Evolutionary conservation across 2,888 invertebrate genomes (phyloP).

Genomic region (Ophion obscuratus): DNA sequence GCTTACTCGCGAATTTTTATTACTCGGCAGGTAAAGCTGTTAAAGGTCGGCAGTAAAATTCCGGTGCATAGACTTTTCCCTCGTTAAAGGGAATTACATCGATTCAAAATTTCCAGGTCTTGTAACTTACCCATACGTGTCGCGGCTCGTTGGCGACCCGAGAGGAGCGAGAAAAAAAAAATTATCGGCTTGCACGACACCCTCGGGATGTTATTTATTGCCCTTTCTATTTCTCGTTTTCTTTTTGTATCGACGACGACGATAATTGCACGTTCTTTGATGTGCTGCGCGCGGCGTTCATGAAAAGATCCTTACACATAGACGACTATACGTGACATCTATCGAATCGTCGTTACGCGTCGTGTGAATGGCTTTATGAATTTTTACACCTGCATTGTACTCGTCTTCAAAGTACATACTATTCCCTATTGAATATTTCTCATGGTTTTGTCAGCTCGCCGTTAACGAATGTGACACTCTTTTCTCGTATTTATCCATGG

Average conservation of each 20-base stretch:
- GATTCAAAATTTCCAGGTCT: no score
- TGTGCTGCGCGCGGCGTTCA: background rate
- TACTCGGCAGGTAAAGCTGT: no score
- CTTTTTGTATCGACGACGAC: background rate
- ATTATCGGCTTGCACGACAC: slow-evolving; percentile 10
- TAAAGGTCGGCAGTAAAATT: no score
- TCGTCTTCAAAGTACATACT: background rate
- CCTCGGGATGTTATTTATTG: background rate
- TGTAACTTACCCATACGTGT: no score
- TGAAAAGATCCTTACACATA: slow-evolving; percentile 11
- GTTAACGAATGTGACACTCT: no score
- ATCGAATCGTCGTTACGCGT: slow-evolving; percentile 8
- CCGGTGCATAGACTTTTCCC: background rate
- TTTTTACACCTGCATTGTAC: background rate
- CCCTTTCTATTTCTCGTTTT: background rate
- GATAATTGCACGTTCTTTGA: slow-evolving; percentile 41
- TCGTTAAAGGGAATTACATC: no score
- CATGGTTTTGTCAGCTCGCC: background rate
- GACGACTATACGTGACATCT: slow-evolving; percentile 39
- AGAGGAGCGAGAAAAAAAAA: background rate
- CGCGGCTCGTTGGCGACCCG: no score
- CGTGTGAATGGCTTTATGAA: background rate
- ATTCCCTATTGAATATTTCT: background rate
- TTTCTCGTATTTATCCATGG: no score
- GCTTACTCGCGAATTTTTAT: no score